Percentiles rank a stretch among this genome's conserved stretches.
Conservation (phyloP, 2,797 vertebrate species). For the Coluber constrictor region DNA sequence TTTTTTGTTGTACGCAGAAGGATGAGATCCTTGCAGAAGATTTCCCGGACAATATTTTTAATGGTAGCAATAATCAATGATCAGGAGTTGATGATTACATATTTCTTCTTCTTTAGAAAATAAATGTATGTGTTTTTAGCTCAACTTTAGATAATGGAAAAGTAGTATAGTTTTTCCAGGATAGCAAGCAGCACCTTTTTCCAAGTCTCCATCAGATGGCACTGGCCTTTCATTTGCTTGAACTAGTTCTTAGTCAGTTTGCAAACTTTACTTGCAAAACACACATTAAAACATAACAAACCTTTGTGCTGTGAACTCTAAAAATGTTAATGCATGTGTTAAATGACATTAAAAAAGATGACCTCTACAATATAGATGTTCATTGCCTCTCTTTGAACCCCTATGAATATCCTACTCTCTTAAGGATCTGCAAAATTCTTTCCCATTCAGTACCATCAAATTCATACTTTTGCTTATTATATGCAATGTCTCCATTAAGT, state of each 20-base stretch:
- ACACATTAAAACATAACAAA: background rate
- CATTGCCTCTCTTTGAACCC: background rate
- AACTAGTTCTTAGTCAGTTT: background rate
- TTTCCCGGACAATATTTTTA: background rate
- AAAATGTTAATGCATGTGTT: background rate
- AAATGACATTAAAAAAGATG: background rate
- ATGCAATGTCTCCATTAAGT: background rate
- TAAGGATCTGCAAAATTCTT: background rate
- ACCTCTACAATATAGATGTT: background rate
- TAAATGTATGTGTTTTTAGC: background rate
- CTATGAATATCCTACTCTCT: background rate
- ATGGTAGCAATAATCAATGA: background rate
- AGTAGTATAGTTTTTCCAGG: background rate
- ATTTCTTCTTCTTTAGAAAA: background rate
- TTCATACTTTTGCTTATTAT: background rate
- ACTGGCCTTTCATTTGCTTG: background rate
- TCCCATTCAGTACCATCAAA: background rate
- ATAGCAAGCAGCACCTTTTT: background rate
- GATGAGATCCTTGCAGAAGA: background rate
- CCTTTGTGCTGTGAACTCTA: background rate
- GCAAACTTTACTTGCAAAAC: background rate
- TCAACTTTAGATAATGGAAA: background rate
- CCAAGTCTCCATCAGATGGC: background rate
- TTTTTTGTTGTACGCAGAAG: background rate
- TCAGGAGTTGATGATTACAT: background rate